Conservation (phyloP, 2,888 invertebrate genomes). For the Tenthredo distinguenda region DNA sequence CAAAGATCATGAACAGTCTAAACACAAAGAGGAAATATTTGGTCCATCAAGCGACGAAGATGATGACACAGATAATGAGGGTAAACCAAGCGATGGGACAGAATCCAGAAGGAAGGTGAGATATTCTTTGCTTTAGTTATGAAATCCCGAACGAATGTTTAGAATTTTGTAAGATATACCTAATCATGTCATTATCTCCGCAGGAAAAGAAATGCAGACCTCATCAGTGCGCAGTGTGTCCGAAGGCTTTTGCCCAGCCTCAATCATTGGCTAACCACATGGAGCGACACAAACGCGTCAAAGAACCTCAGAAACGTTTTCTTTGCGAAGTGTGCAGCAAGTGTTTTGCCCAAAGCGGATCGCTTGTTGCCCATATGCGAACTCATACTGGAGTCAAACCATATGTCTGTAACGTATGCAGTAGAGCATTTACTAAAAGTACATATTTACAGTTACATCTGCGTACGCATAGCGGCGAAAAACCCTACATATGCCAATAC, state of each 20-base stretch:
- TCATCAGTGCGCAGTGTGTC: conserved; percentile 71
- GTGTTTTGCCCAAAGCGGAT: conserved; percentile 74
- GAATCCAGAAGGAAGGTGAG: conserved; percentile 69
- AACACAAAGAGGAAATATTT: conserved; percentile 71
- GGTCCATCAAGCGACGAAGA: conserved; percentile 67
- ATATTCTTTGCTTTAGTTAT: background rate
- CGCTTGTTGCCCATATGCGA: conserved; percentile 74
- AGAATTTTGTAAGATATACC: background rate
- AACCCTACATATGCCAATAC: conserved; percentile 75
- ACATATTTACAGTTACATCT: conserved; percentile 73
- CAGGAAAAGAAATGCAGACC: conserved; percentile 71
- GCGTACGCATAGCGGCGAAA: conserved; percentile 74
- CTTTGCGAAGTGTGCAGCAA: conserved; percentile 75
- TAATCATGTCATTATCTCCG: conserved; percentile 51
- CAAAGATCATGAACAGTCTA: conserved; percentile 72
- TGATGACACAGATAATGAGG: conserved; percentile 69
- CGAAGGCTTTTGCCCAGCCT: conserved; percentile 72
- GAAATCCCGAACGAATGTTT: background rate
- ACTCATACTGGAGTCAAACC: conserved; percentile 75
- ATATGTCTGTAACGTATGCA: conserved; percentile 74
- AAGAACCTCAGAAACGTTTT: conserved; percentile 73
- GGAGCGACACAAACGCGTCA: conserved; percentile 72
- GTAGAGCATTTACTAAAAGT: conserved; percentile 74
- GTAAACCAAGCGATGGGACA: conserved; percentile 60
- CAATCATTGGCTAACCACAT: conserved; percentile 73